Conservation (phyloP, 1,140 invertebrate genomes). For the Forficula auricularia region DNA sequence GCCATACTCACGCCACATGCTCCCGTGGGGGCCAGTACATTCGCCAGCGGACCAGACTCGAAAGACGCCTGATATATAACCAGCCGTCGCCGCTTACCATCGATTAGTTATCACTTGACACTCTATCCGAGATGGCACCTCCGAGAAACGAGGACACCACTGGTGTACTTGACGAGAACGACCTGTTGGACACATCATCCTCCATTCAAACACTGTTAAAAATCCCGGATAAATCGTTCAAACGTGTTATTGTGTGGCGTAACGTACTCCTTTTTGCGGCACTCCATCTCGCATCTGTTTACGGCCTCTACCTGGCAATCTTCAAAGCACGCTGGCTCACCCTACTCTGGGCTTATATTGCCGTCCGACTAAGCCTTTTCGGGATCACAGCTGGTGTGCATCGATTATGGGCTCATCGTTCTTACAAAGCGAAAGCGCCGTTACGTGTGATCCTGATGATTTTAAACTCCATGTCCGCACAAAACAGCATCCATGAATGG, state of each 20-base stretch:
- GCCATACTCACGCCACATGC: too few species aligned
- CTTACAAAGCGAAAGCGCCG: conserved; percentile 85
- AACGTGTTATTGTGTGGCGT: too few species aligned
- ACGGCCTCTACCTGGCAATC: not conserved
- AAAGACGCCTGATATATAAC: too few species aligned
- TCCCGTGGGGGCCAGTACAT: too few species aligned
- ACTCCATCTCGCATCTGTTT: not conserved
- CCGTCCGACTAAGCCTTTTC: too few species aligned
- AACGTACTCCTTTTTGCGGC: not conserved
- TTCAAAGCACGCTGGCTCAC: not conserved
- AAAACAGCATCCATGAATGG: conserved; percentile 58
- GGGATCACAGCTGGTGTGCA: conserved; percentile 89
- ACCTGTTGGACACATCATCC: too few species aligned
- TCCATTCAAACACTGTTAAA: too few species aligned
- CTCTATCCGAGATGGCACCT: not conserved
- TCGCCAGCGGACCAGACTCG: too few species aligned
- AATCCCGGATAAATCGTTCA: too few species aligned
- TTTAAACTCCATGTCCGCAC: conserved; percentile 65
- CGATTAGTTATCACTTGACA: not conserved
- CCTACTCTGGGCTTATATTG: not conserved
- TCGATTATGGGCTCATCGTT: conserved; percentile 80
- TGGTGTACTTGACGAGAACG: too few species aligned
- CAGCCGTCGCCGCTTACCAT: too few species aligned
- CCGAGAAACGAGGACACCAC: not conserved
- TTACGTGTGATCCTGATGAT: conserved; percentile 59